Evolutionary conservation across 2,797 vertebrate genomes (phyloP).

Genomic region (Artibeus jamaicensis): DNA sequence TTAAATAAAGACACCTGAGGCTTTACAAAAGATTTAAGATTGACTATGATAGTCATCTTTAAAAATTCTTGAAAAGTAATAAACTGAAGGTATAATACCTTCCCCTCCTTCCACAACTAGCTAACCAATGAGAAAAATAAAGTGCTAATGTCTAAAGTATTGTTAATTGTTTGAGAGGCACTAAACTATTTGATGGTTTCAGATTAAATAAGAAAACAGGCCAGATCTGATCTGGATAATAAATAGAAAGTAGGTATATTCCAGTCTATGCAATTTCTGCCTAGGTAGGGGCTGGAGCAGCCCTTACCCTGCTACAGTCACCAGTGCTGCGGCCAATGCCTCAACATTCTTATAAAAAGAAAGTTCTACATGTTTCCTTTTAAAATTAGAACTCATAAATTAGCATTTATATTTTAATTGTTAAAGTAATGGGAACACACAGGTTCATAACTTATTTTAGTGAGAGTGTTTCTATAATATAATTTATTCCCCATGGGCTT

Average conservation of each 20-base stretch:
- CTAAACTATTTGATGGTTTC: conserved; percentile 77
- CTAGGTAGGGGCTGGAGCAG: conserved; percentile 55
- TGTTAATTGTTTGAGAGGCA: conserved; percentile 70
- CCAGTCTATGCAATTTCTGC: conserved; percentile 64
- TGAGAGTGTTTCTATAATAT: neutral
- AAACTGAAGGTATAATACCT: conserved; percentile 60
- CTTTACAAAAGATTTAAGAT: conserved; percentile 57
- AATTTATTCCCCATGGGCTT: neutral
- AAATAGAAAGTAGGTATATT: conserved; percentile 68
- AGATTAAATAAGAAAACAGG: conserved; percentile 77
- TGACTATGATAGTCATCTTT: conserved; percentile 41
- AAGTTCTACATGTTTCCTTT: neutral
- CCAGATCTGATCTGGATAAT: conserved; percentile 73
- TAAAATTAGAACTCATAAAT: neutral
- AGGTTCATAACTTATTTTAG: neutral
- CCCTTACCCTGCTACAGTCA: too few species aligned
- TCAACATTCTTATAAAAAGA: neutral
- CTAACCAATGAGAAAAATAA: conserved; percentile 72
- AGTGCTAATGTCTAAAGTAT: conserved; percentile 72
- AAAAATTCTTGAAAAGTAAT: conserved; percentile 63
- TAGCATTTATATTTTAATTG: conserved; percentile 4
- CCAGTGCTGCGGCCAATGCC: neutral
- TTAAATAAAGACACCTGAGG: conserved; percentile 71
- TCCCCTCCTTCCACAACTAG: conserved; percentile 52
- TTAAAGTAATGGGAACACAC: neutral